These are phyloP conservation scores for Pheosia tremula DNA, from an alignment of 2,888 invertebrate species.

Conservation along the genomic window DNA sequence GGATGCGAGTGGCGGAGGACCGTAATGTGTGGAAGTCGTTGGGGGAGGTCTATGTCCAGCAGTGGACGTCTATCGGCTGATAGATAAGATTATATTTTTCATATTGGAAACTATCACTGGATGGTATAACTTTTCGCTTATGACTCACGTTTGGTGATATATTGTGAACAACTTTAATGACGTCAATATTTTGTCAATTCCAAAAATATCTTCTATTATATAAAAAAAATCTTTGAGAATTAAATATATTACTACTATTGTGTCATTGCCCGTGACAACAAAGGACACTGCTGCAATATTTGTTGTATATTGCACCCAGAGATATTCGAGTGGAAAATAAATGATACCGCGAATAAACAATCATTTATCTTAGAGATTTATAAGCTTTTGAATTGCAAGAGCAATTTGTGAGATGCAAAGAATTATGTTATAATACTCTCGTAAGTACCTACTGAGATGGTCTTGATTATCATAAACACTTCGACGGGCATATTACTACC, in stretches of 20 bases:
- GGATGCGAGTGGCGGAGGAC: no score
- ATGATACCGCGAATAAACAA: conserved; percentile 1
- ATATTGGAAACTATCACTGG: no score
- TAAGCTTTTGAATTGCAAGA: not conserved
- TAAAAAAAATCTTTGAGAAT: not conserved
- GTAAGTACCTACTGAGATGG: not conserved
- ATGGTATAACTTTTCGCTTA: no score
- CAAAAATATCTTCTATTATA: no score
- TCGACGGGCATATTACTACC: not conserved
- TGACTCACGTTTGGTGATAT: no score
- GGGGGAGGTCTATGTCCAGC: no score
- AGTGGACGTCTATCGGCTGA: no score
- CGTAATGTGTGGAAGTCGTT: no score
- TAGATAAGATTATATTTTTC: no score
- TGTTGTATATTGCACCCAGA: not conserved
- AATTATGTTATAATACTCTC: not conserved
- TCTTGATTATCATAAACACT: not conserved
- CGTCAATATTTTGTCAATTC: no score
- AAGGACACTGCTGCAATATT: not conserved
- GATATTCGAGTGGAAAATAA: conserved; percentile 1
- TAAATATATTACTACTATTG: conserved; percentile 2
- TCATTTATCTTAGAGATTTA: conserved; percentile 5
- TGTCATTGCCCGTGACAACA: conserved; percentile 1
- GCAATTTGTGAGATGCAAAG: not conserved
- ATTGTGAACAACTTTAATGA: no score